Evolutionary conservation across 2,113 vertebrate species (phyloP), one percentile per base, ranked within the genome.

Genomic region (Typhlomys cinereus): DNA sequence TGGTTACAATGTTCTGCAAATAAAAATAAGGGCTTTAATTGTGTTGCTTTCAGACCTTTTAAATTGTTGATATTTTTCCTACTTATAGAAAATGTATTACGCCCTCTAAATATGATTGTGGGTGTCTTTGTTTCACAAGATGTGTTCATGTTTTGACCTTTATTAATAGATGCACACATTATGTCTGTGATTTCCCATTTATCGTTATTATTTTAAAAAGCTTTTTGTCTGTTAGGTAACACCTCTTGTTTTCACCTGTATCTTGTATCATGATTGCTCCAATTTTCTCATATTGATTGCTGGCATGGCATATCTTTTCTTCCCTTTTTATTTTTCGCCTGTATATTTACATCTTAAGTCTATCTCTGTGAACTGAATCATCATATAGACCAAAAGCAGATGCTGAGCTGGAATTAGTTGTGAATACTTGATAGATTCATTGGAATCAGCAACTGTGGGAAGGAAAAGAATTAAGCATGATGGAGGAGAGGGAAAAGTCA

Each of bases 181-280:
- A 66, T 82, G 14, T 44, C 81, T 73, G 69, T 34, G 54, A 89
- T 86, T 92, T 94, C 36, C 59, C 81, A 48, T 70, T 71, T 76
- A 57, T 11, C 18, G 14, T 69, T n/a, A 54, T 86, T 18, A 78
- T 61, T 59, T 94, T 62, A 83, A 89, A 52, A 3, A 78, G 5
- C 1, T 69, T 41, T 71, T 74, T n/a, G n/a, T 41, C 62, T 25
- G 12, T 64, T 57, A 81, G 14, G 23, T 52, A 71, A 36, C 4
- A 70, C 2, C 52, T 14, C 23, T 64, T 62, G 17, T 36, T 11
- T 50, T 81, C n/a, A 82, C 25, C 48, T 86, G 27, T 20, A 59
- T 25, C 44, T 90, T 86, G 36, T 70, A 66, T 88, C 44, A 62
- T 9, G 31, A 36, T 36, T 69, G 52, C 13, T 52, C 17, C 31